Base-by-base conservation (phyloP, 1,140 invertebrate genomes). In the Panulirus ornatus region DNA sequence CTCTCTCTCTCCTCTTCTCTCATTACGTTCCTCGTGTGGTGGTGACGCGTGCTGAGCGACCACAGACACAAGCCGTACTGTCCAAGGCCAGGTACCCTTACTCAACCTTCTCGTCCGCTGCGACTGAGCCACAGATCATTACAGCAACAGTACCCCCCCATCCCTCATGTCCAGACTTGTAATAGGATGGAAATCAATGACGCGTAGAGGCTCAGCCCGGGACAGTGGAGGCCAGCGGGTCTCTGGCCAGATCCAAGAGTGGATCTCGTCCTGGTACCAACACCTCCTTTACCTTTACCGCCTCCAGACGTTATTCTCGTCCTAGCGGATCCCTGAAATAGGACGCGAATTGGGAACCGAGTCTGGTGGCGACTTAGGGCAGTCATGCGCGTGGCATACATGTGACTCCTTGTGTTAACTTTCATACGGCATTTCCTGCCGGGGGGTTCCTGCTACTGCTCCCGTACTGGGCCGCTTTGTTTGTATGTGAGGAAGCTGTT, bases 371-470 rank as follows among this genome's bases (percentile, higher is more conserved):
- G 3, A 66, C 0, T 2, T 66, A 66, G 58, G 11, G 1, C 11
- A 27, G 58, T 66, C 22, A 66, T 66, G 58, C 11, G 9, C 42
- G 76, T n/a, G 47, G 42, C 42, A 79, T 51, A 42, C 27, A 34
- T 14, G 27, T 27, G 14, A 2, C 19, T 2, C 38, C 73, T 51
- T 51, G 42, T 79, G 27, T 47, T 79, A 47, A 51, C 76, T 79
- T 79, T 79, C 76, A 79, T 51, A 47, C 22, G n/a, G 76, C 47
- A 79, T 79, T 79, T 79, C 76, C 76, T 47, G n/a, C n/a, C 30
- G 3, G 3, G n/a, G n/a, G 58, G n/a, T 51, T 30, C 27, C n/a
- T 44, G 76, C 38, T n/a, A 27, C 42, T 51, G 76, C 42, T 16
- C 44, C 73, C 14, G 76, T 51, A 44, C 76, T 9, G 14, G 16